A percentile compares a stretch with the other conserved stretches of the same genome.
These are phyloP conservation scores for Heliconius nattereri DNA, from an alignment of 1,140 invertebrate genomes.

Conservation along the genomic window DNA sequence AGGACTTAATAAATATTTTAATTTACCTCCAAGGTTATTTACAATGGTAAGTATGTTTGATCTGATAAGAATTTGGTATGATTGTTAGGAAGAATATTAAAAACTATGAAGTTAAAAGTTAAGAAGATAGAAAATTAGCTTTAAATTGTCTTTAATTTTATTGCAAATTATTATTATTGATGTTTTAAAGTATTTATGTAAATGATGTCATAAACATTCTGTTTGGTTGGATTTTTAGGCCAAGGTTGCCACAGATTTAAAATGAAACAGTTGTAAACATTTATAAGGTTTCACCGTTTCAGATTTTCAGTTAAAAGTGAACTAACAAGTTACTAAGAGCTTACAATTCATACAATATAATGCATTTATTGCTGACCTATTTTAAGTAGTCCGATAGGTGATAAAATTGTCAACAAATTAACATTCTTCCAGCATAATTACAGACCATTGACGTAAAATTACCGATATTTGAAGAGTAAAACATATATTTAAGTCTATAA, in stretches of 20 bases:
- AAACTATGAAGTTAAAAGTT: not conserved
- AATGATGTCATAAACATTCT: not conserved
- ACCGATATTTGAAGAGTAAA: not conserved
- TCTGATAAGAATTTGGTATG: not conserved
- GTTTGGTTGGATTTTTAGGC: not conserved
- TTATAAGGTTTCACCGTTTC: not conserved
- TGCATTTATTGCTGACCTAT: slow-evolving; percentile 9
- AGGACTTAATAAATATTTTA: not conserved
- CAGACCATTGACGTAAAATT: not conserved
- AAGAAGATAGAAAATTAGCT: not conserved
- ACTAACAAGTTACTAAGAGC: not conserved
- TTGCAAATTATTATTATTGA: not conserved
- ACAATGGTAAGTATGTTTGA: not conserved
- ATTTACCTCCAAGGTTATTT: slow-evolving; percentile 2
- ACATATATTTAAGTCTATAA: slow-evolving; percentile 12
- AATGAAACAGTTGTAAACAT: not conserved
- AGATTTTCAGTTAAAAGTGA: not conserved
- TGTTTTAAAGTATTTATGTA: not conserved
- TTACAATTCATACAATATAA: not conserved
- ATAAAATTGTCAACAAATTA: not conserved
- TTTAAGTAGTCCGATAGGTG: not conserved
- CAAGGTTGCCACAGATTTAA: slow-evolving; percentile 1
- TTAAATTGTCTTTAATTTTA: too few species aligned
- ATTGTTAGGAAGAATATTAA: not conserved
- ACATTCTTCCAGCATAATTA: not conserved